Conservation (phyloP, 2,888 invertebrate genomes). For the Portevinia maculata region DNA sequence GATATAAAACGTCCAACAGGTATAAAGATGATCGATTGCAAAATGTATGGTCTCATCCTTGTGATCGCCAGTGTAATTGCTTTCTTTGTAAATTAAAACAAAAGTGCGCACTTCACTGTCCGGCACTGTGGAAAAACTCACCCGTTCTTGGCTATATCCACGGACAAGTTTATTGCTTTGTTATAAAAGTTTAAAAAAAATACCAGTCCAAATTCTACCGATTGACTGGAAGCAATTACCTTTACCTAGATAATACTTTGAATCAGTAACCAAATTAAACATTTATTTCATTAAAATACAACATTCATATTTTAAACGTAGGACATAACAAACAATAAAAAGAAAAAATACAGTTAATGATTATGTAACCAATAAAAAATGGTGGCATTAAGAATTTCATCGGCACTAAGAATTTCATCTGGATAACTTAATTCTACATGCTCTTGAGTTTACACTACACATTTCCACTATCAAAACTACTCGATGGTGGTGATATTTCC, state of each 20-base stretch:
- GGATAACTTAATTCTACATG: conserved; percentile 40
- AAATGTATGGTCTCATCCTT: no score
- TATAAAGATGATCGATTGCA: no score
- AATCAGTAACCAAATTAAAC: conserved; percentile 31
- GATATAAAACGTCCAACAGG: no score
- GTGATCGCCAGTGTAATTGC: no score
- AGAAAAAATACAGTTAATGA: conserved; percentile 41
- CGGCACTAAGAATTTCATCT: conserved; percentile 43
- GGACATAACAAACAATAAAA: conserved; percentile 44
- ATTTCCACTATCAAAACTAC: conserved; percentile 79
- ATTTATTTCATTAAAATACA: conserved; percentile 35
- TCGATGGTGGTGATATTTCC: conserved; percentile 82
- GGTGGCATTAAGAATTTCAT: conserved; percentile 44
- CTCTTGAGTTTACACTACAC: conserved; percentile 72
- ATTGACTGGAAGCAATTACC: no score
- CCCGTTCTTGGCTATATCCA: no score
- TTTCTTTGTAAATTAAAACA: no score
- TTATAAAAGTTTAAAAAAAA: no score
- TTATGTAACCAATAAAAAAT: conserved; percentile 23
- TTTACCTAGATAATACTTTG: conserved; percentile 8
- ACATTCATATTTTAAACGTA: conserved; percentile 43
- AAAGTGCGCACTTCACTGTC: no score
- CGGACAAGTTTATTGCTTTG: no score
- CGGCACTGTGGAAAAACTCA: no score
- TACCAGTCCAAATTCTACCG: no score